A percentile compares a stretch with the other conserved stretches of the same genome.
Conservation (phyloP, 2,113 vertebrate genomes). For the Heterotis niloticus region DNA sequence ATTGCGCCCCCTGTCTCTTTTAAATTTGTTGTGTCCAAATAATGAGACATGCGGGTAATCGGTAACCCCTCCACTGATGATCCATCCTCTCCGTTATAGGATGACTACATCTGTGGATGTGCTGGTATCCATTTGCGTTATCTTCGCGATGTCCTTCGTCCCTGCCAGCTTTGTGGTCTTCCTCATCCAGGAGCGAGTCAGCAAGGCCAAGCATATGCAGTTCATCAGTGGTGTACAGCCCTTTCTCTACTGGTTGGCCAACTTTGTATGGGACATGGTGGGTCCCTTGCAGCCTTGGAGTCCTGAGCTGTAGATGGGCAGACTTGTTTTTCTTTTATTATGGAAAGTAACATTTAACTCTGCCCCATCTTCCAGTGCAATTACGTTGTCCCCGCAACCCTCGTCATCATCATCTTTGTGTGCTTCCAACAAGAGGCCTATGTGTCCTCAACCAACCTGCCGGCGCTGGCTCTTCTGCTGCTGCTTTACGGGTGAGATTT, state of each 20-base stretch:
- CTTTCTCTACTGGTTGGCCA: slow-evolving; percentile 88
- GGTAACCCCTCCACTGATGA: no score
- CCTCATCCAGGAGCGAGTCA: slow-evolving; percentile 93
- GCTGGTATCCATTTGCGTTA: slow-evolving; percentile 85
- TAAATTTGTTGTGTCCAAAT: no score
- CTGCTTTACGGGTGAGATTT: slow-evolving; percentile 85
- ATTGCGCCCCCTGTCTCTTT: no score
- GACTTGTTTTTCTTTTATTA: no score
- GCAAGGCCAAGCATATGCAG: slow-evolving; percentile 93
- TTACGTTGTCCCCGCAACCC: slow-evolving; percentile 84
- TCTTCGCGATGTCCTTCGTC: slow-evolving; percentile 82
- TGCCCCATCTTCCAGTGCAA: slow-evolving; percentile 73
- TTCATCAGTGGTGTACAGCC: slow-evolving; percentile 95
- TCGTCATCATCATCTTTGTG: slow-evolving; percentile 92
- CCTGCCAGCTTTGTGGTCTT: slow-evolving; percentile 96
- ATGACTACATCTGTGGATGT: slow-evolving; percentile 97
- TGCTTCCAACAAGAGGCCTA: slow-evolving; percentile 98
- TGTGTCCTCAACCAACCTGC: slow-evolving; percentile 92
- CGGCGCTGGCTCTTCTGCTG: slow-evolving; percentile 84
- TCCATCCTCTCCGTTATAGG: slow-evolving; percentile 49
- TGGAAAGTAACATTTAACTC: neutral
- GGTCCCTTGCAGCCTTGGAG: slow-evolving; percentile 38
- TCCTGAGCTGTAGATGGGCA: no score
- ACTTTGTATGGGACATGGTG: slow-evolving; percentile 98
- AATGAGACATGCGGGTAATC: no score